Evolutionary conservation across 2,113 vertebrate species (phyloP).

Genomic region (Siniperca knerii): DNA sequence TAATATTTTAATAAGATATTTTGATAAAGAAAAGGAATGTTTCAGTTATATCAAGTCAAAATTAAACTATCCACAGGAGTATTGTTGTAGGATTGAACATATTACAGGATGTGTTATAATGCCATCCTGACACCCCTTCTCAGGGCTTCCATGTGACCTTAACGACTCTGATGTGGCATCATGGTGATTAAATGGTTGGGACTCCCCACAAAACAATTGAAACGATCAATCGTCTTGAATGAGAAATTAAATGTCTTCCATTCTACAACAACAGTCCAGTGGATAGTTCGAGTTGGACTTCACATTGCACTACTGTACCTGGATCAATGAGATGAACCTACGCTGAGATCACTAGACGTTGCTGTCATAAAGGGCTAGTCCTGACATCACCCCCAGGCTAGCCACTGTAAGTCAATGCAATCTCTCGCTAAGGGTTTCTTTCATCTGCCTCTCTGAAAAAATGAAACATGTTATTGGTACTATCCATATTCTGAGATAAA

Average conservation of each 20-base stretch:
- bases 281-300: background rate
- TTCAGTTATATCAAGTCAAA: background rate
- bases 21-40: background rate
- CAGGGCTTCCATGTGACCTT: background rate
- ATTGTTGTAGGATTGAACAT: background rate
- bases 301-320: background rate
- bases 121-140: background rate
- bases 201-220: background rate
- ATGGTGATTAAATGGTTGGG: background rate
- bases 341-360: background rate
- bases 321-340: background rate
- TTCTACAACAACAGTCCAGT: background rate
- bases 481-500: background rate
- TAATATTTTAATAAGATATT: background rate
- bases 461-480: background rate
- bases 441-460: background rate
- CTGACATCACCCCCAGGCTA: background rate
- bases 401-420: background rate
- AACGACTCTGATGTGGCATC: background rate
- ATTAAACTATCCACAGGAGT: slow-evolving; percentile 9
- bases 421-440: background rate
- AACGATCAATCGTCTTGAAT: background rate
- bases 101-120: background rate
- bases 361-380: background rate
- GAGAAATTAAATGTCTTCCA: background rate